Evolutionary conservation across 2,113 vertebrate species (phyloP), one percentile per base, ranked within the genome.

Genomic region (Archilochus colubris): DNA sequence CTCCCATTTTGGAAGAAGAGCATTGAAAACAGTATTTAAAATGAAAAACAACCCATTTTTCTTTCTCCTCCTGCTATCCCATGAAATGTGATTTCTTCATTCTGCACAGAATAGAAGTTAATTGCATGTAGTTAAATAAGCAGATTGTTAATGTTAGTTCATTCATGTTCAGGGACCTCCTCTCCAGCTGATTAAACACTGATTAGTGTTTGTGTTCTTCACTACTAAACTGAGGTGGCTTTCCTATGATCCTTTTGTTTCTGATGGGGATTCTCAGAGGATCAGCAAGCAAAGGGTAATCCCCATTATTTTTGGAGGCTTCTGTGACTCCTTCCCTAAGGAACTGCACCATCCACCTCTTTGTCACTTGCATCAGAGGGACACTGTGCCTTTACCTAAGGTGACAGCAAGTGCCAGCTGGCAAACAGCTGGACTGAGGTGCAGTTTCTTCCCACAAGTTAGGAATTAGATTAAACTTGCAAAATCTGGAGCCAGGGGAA

Each of bases 351-450:
- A 18, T 75, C 16, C 66, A 58, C 43, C 15, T 76, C 58, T 58
- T 30, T 43, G 30, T 22, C 43, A 8, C 25, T 46, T 38, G 38
- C 21, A 50, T 25, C 53, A 79, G 50, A 50, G 48, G 21, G 50
- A 27, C 7, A 36, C 38, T 8, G 67, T 81, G 74, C 44, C 59
- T 6, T 36, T 88, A 33, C 50, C 80, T 75, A 46, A 82, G 54
- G 50, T 88, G 85, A 62, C 62, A 64, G 73, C 11, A 24, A 9
- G 38, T 78, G 50, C 79, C 90, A 90, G 83, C 74, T 97, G 91
- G 61, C 68, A 90, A 72, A 54, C 90, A 93, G 87, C 79, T 83
- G 86, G 76, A 40, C 53, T 66, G 82, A 77, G 43, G 58, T 72
- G 86, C 46, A 5, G 13, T 63, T 77, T 63, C 87, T 90, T 74